Conservation (phyloP, 30 jellyfish, hydroid and myxozoan genomes). For the Catostylus mosaicus region DNA sequence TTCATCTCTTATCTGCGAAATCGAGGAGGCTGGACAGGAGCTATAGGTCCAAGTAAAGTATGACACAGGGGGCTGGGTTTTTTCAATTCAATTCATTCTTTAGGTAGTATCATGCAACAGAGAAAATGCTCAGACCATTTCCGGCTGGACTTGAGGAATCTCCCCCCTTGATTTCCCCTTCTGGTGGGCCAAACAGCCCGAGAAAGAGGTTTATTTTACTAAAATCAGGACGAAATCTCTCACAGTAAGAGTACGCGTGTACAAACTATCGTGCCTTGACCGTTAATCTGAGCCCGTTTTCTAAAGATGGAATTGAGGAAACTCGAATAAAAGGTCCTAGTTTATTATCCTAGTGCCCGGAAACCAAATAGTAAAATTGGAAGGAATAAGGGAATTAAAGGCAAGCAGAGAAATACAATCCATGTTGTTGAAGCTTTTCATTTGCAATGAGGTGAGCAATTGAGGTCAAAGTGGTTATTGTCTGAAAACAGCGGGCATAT, state of each 20-base stretch:
- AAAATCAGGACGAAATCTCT: too few relatives aligned
- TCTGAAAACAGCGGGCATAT: constrained; percentile 51
- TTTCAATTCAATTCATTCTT: too few relatives aligned
- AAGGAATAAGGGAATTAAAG: constrained; percentile 61
- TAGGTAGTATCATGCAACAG: too few relatives aligned
- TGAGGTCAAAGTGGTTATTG: constrained; percentile 25
- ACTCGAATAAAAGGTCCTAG: constrained; percentile 49
- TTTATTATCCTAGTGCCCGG: constrained; percentile 59
- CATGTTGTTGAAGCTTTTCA: constrained; percentile 9
- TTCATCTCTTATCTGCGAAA: too few relatives aligned
- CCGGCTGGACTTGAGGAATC: too few relatives aligned
- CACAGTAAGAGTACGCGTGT: neutral
- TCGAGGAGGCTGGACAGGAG: too few relatives aligned
- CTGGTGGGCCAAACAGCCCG: too few relatives aligned
- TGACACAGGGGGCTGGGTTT: too few relatives aligned
- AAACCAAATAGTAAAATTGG: constrained; percentile 71
- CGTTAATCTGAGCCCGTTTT: neutral
- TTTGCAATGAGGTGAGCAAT: constrained; percentile 17
- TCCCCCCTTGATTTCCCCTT: too few relatives aligned
- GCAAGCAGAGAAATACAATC: constrained; percentile 77
- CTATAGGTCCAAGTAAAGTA: too few relatives aligned
- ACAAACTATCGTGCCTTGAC: constrained; percentile 21
- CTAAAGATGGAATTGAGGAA: constrained; percentile 30
- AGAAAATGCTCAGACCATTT: too few relatives aligned
- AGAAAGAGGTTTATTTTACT: too few relatives aligned